These are phyloP conservation scores for Drymodes brunneopygia DNA, from an alignment of 2,113 vertebrate genomes.

Conservation along the genomic window DNA sequence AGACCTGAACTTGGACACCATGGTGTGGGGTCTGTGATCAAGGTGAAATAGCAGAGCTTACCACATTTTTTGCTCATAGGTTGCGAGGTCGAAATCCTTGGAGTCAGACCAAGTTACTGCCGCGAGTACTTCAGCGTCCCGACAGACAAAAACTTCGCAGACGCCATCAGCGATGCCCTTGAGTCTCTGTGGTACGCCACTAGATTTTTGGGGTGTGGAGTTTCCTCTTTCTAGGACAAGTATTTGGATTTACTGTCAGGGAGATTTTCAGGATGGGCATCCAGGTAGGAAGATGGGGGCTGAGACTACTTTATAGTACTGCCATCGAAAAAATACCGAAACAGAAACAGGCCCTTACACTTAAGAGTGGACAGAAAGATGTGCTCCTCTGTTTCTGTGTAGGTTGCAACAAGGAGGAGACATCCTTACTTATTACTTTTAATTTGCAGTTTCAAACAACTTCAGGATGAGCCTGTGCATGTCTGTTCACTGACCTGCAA, in stretches of 20 bases:
- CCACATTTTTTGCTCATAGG: conserved; percentile 68
- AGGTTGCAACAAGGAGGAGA: neutral
- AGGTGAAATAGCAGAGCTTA: neutral
- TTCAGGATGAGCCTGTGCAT: neutral
- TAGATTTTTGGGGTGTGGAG: accelerated
- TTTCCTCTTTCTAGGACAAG: neutral
- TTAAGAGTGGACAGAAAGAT: neutral
- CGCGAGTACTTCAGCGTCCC: conserved; percentile 83
- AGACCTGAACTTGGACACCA: neutral
- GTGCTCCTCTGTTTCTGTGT: neutral
- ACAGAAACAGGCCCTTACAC: neutral
- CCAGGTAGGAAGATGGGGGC: neutral
- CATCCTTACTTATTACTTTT: neutral
- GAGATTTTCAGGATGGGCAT: neutral
- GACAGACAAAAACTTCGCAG: conserved; percentile 79
- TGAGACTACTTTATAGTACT: neutral
- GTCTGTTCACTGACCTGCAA: neutral
- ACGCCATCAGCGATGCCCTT: conserved; percentile 79
- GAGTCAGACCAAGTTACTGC: conserved; percentile 83
- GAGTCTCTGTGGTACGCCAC: conserved; percentile 77
- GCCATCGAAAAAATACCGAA: accelerated
- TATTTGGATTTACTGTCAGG: neutral
- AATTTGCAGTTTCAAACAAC: neutral
- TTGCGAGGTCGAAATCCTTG: conserved; percentile 92
- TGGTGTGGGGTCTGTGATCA: neutral